A percentile compares a stretch with the other conserved stretches of the same genome.
Conservation (phyloP, 2,888 invertebrate genomes). For the Herminia tarsipennalis region DNA sequence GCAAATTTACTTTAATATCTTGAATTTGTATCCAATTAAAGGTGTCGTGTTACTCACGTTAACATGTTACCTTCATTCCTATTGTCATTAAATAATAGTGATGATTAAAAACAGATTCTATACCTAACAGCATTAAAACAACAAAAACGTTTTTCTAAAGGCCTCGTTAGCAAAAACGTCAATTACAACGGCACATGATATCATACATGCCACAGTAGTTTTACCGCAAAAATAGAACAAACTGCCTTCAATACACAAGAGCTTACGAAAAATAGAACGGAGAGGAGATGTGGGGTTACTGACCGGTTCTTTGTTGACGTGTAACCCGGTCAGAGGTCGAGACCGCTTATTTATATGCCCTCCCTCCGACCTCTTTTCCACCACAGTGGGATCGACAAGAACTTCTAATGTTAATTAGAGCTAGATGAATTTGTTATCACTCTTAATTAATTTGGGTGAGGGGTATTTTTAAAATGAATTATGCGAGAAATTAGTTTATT, state of each 20-base stretch:
- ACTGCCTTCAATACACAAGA: constrained; percentile 16
- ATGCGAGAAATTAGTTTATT: too few species aligned
- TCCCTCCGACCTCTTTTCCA: constrained; percentile 35
- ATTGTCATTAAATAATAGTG: too few species aligned
- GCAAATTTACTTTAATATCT: too few species aligned
- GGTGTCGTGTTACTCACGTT: too few species aligned
- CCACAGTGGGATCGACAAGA: constrained; percentile 25
- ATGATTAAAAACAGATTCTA: too few species aligned
- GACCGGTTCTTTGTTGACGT: constrained; percentile 44
- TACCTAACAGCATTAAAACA: too few species aligned
- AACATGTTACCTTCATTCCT: too few species aligned
- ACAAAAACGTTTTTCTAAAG: too few species aligned
- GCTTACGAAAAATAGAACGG: constrained; percentile 33
- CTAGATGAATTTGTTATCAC: too few species aligned
- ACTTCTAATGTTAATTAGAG: constrained; percentile 26
- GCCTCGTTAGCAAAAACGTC: not conserved
- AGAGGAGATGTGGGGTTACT: constrained; percentile 29
- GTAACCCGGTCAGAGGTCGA: constrained; percentile 55
- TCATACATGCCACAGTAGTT: not conserved
- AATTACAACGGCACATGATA: not conserved
- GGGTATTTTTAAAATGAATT: too few species aligned
- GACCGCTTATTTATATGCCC: constrained; percentile 39
- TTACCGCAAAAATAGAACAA: constrained; percentile 7
- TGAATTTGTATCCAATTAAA: too few species aligned
- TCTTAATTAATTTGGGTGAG: too few species aligned